Evolutionary conservation across 2,888 invertebrate genomes (phyloP).

Genomic region (Pyrgus malvae): DNA sequence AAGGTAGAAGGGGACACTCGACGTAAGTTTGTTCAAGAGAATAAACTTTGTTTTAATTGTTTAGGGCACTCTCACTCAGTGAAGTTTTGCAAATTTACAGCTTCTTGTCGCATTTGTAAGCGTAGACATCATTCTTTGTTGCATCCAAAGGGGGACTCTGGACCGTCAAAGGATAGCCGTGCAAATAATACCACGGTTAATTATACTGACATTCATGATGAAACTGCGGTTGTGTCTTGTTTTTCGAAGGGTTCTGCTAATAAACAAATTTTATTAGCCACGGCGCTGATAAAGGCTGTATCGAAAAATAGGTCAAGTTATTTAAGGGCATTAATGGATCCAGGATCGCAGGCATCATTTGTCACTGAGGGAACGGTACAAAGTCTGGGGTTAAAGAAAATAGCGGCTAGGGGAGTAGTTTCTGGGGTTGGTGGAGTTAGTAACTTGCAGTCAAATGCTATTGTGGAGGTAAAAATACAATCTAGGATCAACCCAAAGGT

Average conservation of each 20-base stretch:
- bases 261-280: constrained; percentile 24
- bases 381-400: constrained; percentile 9
- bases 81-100: not conserved
- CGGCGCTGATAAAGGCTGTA: constrained; percentile 19
- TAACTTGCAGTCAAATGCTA: no score
- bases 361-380: constrained; percentile 20
- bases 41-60: no score
- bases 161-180: not conserved
- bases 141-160: not conserved
- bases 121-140: not conserved
- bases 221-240: no score
- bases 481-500: not conserved
- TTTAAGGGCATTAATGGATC: not conserved
- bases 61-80: not conserved
- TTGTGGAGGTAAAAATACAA: not conserved
- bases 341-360: not conserved
- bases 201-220: no score
- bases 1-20: not conserved
- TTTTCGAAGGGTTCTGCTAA: not conserved
- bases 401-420: constrained; percentile 7
- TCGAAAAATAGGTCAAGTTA: no score
- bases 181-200: not conserved
- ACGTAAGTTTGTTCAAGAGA: no score
- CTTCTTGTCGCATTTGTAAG: not conserved
- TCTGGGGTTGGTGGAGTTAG: constrained; percentile 21